Evolutionary conservation across 1,140 invertebrate species (phyloP), one percentile per base, ranked within the genome.

Genomic region (Drosophila ogumai): DNA sequence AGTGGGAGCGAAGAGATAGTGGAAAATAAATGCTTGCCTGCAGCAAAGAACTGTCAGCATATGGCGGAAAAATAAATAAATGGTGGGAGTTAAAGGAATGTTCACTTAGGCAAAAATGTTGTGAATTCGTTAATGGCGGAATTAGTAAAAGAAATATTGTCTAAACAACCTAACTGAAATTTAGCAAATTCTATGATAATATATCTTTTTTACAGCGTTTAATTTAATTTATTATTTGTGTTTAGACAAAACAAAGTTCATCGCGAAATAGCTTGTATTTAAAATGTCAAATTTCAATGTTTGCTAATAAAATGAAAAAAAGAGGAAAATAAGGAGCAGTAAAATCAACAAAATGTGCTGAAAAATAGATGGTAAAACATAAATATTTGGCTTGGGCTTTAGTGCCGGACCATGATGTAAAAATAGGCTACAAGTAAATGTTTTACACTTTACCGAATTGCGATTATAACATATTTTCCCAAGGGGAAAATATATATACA

Each of bases 21-120:
- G 15, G 12, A 65, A 59, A 25, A 9, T 41, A 49, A 67, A 50
- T 28, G 44, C 19, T 40, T 56, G 50, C 22, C 32, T n/a, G 12
- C 36, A 19, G 55, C 55, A n/a, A 28, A 44, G 22, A 50, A 60
- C 49, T 56, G 15, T 56, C 32, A 15, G 32, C 17, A 55, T 61
- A 36, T 55, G 32, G n/a, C 19, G 32, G n/a, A 28, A 61, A 61
- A 61, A 17, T 36, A 6, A 56, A 17, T 28, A 36, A 38, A 17
- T 7, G 28, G 12, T 4, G 13, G 17, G 7, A 8, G 17, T 6
- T 19, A 19, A 22, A 54, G n/a, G n/a, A n/a, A n/a, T n/a, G 50
- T 36, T 36, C 50, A 54, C 13, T 36, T 3, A 54, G 32, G 32
- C 17, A 36, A 54, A 22, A n/a, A n/a, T n/a, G n/a, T n/a, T n/a